Evolutionary conservation across 2,113 vertebrate genomes (phyloP), one percentile per base, ranked within the genome.

Genomic region (Asarcornis scutulata): DNA sequence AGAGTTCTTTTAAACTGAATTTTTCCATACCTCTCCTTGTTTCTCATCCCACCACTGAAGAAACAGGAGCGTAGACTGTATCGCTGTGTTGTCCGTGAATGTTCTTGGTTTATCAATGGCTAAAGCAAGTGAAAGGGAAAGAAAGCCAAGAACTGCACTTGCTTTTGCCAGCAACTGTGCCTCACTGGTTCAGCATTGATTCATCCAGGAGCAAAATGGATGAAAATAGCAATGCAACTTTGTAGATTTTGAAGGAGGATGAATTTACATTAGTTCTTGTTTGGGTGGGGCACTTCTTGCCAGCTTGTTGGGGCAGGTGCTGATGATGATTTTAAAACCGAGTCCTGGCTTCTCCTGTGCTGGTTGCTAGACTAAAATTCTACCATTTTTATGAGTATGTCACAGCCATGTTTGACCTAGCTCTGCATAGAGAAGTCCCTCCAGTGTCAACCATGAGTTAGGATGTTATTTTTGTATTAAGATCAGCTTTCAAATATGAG

Each of bases 241-340:
- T 48, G 46, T 11, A 48, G 9, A 29, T 67, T 86, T 72, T 68
- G 68, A 44, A 89, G 36, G 18, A 89, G 18, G 16, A 95, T 26
- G 32, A 63, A 88, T 69, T 42, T 81, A 11, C 42, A 56, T 20
- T 15, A 27, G 11, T 13, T 83, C 3, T 62, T 76, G 29, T 14
- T 32, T 63, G 50, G 17, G 10, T 78, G 34, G 15, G 32, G 27
- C 36, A 38, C 25, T 59, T 94, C 12, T 48, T 59, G 36, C 20
- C 20, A 56, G 64, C 78, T 63, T 67, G 32, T 58, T 0, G 0
- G 3, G 0, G 5, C 4, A 5, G 1, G 13, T 29, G 13, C 13
- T 50, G 6, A 32, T 60, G 5, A 11, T 59, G 21, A 50, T 80
- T 91, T 87, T 72, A 60, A 80, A 46, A 69, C 14, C 55, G 79